These are phyloP conservation scores for Cheilosia soror DNA, from an alignment of 2,888 invertebrate genomes.

Conservation along the genomic window DNA sequence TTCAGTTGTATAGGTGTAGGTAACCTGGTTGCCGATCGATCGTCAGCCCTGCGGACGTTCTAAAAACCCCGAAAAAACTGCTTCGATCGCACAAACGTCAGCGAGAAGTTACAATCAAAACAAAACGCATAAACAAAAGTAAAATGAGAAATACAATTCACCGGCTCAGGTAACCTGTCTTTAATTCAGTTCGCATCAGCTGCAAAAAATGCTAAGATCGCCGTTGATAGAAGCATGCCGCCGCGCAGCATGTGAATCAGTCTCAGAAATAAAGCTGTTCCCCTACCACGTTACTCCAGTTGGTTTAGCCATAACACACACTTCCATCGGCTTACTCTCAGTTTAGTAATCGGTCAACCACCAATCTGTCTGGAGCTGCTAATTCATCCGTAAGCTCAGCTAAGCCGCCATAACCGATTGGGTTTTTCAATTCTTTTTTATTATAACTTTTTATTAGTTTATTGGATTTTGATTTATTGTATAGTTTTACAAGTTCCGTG, in stretches of 20 bases:
- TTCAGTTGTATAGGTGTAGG: constrained; percentile 14
- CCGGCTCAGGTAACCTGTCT: constrained; percentile 23
- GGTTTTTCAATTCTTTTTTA: neutral
- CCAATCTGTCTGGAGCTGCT: constrained; percentile 64
- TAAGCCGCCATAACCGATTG: neutral
- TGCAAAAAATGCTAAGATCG: constrained; percentile 51
- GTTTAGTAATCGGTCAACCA: constrained; percentile 60
- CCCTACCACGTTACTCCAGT: constrained; percentile 35
- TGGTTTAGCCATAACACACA: constrained; percentile 31
- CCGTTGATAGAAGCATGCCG: constrained; percentile 41
- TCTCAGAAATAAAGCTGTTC: constrained; percentile 9
- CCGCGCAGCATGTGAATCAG: constrained; percentile 41
- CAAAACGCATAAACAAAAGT: constrained; percentile 23
- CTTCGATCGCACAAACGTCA: constrained; percentile 29
- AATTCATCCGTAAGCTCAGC: constrained; percentile 41
- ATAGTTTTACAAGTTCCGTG: neutral
- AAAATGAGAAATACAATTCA: constrained; percentile 23
- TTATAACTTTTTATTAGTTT: neutral
- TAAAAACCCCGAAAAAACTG: constrained; percentile 51
- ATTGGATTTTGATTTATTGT: neutral
- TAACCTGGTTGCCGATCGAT: constrained; percentile 34
- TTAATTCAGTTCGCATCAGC: constrained; percentile 32
- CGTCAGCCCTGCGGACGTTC: constrained; percentile 23
- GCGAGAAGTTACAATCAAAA: constrained; percentile 37
- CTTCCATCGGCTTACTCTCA: constrained; percentile 38